Evolutionary conservation across 92 coral and sea anemone genomes (phyloP).

Genomic region (Bergia puertoricense): DNA sequence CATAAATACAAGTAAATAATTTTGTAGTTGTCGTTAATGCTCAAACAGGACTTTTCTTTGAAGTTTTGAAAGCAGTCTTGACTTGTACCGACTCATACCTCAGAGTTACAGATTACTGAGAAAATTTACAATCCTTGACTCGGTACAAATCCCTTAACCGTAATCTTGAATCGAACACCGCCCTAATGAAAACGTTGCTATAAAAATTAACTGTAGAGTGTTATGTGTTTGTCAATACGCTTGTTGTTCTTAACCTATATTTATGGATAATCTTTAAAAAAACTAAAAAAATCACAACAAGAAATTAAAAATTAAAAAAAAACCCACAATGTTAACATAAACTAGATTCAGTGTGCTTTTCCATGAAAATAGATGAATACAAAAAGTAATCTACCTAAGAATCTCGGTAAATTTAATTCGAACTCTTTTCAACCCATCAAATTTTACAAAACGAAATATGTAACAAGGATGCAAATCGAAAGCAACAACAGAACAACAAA

Average conservation of each 20-base stretch:
- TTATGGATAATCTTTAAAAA: background rate
- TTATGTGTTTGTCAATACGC: constrained; percentile 20
- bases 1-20: too few species aligned
- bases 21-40: background rate
- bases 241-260: background rate
- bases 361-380: background rate
- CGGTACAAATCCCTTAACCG: background rate
- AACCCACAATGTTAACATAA: background rate
- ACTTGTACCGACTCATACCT: background rate
- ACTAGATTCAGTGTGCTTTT: background rate
- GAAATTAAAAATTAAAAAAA: background rate
- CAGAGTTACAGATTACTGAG: too few species aligned
- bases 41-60: background rate
- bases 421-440: too few species aligned
- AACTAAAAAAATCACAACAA: too few species aligned
- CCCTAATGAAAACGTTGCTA: background rate
- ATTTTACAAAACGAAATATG: too few species aligned
- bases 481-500: too few species aligned
- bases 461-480: too few species aligned
- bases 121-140: background rate
- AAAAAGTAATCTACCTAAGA: too few species aligned
- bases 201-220: background rate
- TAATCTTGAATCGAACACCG: background rate
- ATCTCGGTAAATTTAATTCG: too few species aligned
- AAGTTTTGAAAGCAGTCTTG: background rate